Evolutionary conservation across 2,113 vertebrate species (phyloP), one percentile per base, ranked within the genome.

Genomic region (Romanogobio albipinnatus): DNA sequence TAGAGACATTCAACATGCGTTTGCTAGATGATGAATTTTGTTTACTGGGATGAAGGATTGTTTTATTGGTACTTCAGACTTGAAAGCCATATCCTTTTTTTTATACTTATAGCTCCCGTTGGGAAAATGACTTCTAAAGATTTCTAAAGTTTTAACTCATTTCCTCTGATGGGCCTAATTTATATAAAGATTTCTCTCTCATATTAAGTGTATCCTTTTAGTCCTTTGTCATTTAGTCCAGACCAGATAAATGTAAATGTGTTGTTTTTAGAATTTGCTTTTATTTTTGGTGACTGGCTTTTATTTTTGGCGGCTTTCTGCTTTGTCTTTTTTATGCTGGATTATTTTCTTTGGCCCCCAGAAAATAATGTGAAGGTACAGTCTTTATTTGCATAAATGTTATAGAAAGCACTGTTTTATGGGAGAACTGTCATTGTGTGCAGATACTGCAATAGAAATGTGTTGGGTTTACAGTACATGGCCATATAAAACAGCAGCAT

Each of bases 41-140:
- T 82, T 70, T 82, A 82, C 62, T 3, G 45, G 56, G 10, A 56
- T 56, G 47, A 70, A 68, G 80, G 62, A 56, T 26, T 33, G 43
- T 81, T 81, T 47, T 45, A 29, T 81, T 49, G 17, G 59, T 51
- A 39, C 47, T 51, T 45, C 24, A 49, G n/a, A 47, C n/a, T 29
- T 64, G 3, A 68, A 66, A 66, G 45, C 79, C 45, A 33, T 51
- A 47, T 68, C 0, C 22, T n/a, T 59, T 59, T n/a, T 59, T 59
- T 22, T 36, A 0, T 19, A 22, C 9, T 58, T 22, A 13, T 10
- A 76, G 13, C 15, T 17, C n/a, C 14, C 3, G 24, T 76, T 51
- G 11, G 47, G 13, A 19, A 53, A 29, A 5, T 33, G 1, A 53
- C 39, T 71, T 45, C 2, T 19, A 19, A 17, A 53, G 53, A 56